phyloP scores from a whole-genome alignment of 2,797 vertebrate species.

The Zalophus californianus region DNA sequence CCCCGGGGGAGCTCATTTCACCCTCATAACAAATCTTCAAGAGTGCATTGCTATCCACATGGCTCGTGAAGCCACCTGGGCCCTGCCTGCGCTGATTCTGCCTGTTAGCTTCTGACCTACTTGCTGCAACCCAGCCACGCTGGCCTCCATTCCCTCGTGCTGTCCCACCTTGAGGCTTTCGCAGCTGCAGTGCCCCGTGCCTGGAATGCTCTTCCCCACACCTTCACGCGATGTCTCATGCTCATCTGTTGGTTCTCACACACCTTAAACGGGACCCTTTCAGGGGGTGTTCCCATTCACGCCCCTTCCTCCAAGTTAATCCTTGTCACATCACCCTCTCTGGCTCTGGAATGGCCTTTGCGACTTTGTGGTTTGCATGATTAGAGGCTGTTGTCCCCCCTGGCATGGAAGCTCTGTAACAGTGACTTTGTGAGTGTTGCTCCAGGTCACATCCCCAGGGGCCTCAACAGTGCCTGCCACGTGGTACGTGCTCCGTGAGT shows the following conservation, averaged over 20 bases:
- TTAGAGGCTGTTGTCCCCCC: background rate
- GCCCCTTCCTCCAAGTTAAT: background rate
- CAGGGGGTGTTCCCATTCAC: background rate
- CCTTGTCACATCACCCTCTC: background rate
- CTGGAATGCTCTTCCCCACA: background rate
- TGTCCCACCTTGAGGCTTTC: background rate
- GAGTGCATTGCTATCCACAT: background rate
- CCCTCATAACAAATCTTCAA: background rate
- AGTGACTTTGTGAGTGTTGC: background rate
- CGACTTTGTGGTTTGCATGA: background rate
- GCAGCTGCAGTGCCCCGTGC: background rate
- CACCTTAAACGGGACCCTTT: background rate
- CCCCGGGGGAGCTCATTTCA: background rate
- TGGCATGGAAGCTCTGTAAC: background rate
- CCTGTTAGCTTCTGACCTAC: background rate
- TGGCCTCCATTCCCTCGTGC: background rate
- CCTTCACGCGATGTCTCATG: no score
- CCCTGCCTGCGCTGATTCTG: rapidly evolving
- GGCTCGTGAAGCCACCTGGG: background rate
- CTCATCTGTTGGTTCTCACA: background rate
- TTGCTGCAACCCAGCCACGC: background rate
- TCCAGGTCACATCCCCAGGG: background rate
- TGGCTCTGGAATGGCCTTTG: background rate
- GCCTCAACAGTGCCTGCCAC: background rate
- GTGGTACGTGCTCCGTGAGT: background rate